These are phyloP conservation scores for Ruditapes philippinarum DNA, from an alignment of 1,140 invertebrate species.

Conservation along the genomic window DNA sequence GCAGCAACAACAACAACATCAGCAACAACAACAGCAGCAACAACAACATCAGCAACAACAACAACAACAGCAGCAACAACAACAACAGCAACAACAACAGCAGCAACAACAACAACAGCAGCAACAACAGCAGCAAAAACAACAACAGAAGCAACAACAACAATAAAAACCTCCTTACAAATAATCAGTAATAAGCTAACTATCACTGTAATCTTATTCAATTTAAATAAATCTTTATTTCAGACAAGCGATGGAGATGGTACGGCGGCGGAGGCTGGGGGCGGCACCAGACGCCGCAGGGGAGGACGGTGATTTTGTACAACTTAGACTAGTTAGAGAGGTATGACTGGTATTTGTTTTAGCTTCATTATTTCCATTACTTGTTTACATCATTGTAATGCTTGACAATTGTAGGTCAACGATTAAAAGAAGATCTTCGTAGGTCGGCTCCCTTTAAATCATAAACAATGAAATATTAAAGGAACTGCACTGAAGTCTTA, in stretches of 20 bases:
- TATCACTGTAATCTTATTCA: neutral
- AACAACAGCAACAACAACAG: neutral
- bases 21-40: too few species aligned
- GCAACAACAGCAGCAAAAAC: too few species aligned
- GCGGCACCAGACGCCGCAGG: conserved; percentile 67
- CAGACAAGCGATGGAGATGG: neutral
- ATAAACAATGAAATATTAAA: too few species aligned
- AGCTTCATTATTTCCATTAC: too few species aligned
- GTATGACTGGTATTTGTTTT: conserved; percentile 38
- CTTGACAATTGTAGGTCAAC: too few species aligned
- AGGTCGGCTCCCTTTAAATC: too few species aligned
- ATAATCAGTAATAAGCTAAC: neutral
- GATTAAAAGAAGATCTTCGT: too few species aligned
- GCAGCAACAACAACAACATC: too few species aligned
- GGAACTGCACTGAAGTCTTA: too few species aligned
- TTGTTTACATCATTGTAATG: too few species aligned
- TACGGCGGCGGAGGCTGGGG: conserved; percentile 72
- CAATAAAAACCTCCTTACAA: neutral
- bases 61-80: neutral
- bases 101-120: neutral
- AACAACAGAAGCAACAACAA: too few species aligned
- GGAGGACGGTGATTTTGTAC: conserved; percentile 81
- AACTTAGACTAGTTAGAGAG: conserved; percentile 72
- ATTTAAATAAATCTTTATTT: neutral
- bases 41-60: too few species aligned